Conservation (phyloP, 2,888 invertebrate genomes). For the Elegia similella region DNA sequence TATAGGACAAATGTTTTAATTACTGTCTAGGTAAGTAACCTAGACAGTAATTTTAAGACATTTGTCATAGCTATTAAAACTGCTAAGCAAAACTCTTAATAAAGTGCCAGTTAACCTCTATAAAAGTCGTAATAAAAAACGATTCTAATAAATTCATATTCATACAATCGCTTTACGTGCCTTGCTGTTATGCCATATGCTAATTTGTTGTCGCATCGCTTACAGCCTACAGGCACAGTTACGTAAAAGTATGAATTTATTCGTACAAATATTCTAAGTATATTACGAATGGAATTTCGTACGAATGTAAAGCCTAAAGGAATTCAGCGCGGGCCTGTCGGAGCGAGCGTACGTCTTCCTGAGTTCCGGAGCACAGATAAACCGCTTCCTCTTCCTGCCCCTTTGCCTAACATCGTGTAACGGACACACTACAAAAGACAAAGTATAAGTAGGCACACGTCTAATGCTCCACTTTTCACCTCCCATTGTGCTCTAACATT, state of each 20-base stretch:
- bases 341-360: conserved; percentile 70
- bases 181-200: conserved; percentile 1
- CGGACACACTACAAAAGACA: conserved; percentile 70
- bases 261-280: conserved; percentile 16
- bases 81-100: too few species aligned
- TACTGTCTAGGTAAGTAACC: too few species aligned
- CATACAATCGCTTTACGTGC: neutral
- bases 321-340: conserved; percentile 51
- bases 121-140: neutral
- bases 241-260: conserved; percentile 12
- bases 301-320: conserved; percentile 68
- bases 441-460: conserved; percentile 55
- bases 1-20: too few species aligned
- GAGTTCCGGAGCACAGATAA: conserved; percentile 77
- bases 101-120: neutral
- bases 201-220: conserved; percentile 6
- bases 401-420: conserved; percentile 74
- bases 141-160: neutral
- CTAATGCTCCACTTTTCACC: conserved; percentile 54
- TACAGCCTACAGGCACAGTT: neutral
- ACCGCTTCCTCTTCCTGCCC: conserved; percentile 78
- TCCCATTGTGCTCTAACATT: conserved; percentile 30
- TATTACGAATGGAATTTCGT: conserved; percentile 54
- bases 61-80: neutral
- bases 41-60: too few species aligned